These are phyloP conservation scores for Iselma pallidipennis DNA, from an alignment of 2,888 invertebrate genomes.

Conservation along the genomic window DNA sequence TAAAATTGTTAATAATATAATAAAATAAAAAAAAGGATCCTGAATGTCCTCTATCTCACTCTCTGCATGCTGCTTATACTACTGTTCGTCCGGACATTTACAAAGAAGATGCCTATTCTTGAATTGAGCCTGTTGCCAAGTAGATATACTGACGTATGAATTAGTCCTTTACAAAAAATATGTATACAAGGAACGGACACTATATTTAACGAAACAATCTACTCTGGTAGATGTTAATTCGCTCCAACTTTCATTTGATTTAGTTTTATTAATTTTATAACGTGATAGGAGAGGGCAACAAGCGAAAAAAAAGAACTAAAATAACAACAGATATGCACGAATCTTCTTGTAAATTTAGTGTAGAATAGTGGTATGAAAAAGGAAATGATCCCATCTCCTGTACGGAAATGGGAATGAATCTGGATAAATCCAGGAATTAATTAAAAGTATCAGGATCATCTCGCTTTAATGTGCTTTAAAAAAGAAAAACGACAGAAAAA, in stretches of 20 bases:
- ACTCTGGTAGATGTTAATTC: constrained; percentile 7
- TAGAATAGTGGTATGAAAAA: neutral
- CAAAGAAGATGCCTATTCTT: constrained; percentile 44
- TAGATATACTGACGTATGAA: constrained; percentile 29
- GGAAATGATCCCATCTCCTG: constrained; percentile 31
- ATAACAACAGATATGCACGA: constrained; percentile 8
- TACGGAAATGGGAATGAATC: constrained; percentile 21
- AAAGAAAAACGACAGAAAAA: constrained; percentile 20
- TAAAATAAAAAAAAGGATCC: neutral
- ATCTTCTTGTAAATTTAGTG: neutral
- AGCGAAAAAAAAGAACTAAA: constrained; percentile 6
- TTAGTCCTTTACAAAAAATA: constrained; percentile 19
- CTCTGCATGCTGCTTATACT: neutral
- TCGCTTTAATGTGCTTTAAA: constrained; percentile 17
- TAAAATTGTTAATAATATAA: neutral
- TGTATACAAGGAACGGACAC: constrained; percentile 8
- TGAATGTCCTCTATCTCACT: neutral
- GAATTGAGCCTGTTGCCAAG: constrained; percentile 26
- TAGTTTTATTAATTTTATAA: neutral
- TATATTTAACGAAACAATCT: constrained; percentile 28
- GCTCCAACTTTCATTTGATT: neutral
- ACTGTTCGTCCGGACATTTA: constrained; percentile 27
- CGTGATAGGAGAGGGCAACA: too few relatives aligned
- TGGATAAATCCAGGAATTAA: constrained; percentile 18
- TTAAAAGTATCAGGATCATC: constrained; percentile 27